Percentiles rank a stretch among this genome's conserved stretches.
phyloP scores from a whole-genome alignment of 2,888 invertebrate genomes.

The Sarcophaga rosellei region DNA sequence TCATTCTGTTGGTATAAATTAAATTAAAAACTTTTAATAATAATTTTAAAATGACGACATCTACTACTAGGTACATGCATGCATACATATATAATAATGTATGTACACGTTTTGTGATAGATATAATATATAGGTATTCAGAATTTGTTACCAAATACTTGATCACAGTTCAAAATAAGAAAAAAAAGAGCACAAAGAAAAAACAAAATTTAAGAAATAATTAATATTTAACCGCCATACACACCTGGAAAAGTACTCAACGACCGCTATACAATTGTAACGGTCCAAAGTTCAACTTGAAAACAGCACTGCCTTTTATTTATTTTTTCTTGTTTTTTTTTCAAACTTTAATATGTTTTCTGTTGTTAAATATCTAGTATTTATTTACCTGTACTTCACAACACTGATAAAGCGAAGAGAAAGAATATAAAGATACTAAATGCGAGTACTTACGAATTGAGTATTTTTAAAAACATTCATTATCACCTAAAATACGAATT shows the following conservation, averaged over 20 bases:
- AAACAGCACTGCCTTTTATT: neutral
- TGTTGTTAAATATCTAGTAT: slow-evolving; percentile 8
- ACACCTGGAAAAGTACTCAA: slow-evolving; percentile 41
- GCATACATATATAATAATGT: no score
- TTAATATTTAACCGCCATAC: neutral
- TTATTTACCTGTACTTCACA: neutral
- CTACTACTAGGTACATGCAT: no score
- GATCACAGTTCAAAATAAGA: neutral
- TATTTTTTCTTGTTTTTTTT: slow-evolving; percentile 14
- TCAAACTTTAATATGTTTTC: slow-evolving; percentile 5
- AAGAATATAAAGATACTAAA: neutral
- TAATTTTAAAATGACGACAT: no score
- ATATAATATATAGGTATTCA: no score
- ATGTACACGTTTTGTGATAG: no score
- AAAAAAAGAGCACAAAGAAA: slow-evolving; percentile 15
- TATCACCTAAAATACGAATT: slow-evolving; percentile 1
- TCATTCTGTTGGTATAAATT: no score
- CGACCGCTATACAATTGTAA: neutral
- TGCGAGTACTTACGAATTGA: neutral
- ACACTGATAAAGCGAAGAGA: neutral
- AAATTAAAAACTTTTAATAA: no score
- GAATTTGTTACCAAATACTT: no score
- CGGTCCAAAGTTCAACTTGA: slow-evolving; percentile 55
- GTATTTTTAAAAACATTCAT: slow-evolving; percentile 1
- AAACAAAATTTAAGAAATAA: slow-evolving; percentile 30